phyloP scores from a whole-genome alignment of 2,113 vertebrate genomes.

The Myanophis thanlyinensis region DNA sequence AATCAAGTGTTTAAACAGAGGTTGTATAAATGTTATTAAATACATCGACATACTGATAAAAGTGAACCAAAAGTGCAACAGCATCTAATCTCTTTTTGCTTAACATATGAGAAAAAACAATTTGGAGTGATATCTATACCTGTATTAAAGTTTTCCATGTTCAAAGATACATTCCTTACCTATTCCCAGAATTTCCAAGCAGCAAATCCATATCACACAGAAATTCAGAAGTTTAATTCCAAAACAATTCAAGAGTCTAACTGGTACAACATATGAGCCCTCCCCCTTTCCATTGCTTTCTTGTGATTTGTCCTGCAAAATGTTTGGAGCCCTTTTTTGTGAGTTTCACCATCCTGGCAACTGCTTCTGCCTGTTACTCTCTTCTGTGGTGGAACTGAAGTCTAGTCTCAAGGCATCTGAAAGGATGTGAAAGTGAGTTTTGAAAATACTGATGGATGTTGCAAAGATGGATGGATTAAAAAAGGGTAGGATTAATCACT shows the following conservation, averaged over 20 bases:
- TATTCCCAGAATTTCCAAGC: neutral
- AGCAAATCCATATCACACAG: neutral
- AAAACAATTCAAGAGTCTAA: neutral
- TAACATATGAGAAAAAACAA: neutral
- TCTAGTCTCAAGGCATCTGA: neutral
- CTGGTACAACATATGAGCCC: neutral
- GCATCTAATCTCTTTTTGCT: neutral
- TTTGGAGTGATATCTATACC: neutral
- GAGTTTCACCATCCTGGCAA: neutral
- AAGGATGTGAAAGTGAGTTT: neutral
- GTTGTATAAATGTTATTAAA: neutral
- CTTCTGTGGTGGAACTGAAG: neutral
- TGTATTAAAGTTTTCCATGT: neutral
- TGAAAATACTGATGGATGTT: neutral
- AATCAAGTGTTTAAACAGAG: neutral
- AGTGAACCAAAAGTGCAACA: neutral
- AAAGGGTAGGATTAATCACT: neutral
- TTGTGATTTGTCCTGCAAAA: neutral
- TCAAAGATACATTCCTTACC: neutral
- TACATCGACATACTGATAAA: neutral
- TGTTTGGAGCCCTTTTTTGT: neutral
- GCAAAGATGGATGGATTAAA: neutral
- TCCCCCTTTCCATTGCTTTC: neutral
- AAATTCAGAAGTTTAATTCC: neutral
- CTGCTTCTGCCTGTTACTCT: neutral